These are phyloP conservation scores for Python bivittatus DNA, from an alignment of 2,113 vertebrate genomes.

Conservation along the genomic window DNA sequence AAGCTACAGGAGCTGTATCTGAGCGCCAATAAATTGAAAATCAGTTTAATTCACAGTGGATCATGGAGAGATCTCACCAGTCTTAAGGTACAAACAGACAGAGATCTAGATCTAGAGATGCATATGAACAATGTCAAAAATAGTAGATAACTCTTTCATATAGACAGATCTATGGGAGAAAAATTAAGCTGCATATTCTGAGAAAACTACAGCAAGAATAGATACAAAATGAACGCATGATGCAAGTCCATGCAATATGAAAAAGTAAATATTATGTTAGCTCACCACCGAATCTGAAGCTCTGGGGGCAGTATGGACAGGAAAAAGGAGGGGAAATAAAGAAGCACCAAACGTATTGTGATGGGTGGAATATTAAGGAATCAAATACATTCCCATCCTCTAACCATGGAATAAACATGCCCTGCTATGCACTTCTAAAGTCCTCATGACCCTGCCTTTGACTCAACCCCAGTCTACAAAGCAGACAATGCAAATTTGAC, in stretches of 20 bases:
- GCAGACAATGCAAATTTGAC: no score
- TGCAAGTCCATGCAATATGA: background rate
- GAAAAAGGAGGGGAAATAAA: background rate
- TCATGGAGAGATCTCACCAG: conserved; percentile 87
- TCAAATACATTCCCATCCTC: background rate
- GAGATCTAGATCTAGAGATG: background rate
- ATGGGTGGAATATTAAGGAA: background rate
- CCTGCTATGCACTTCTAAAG: background rate
- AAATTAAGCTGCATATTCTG: background rate
- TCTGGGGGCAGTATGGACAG: background rate
- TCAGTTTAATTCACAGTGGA: conserved; percentile 86
- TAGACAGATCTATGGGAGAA: background rate
- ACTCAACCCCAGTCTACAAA: background rate
- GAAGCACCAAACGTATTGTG: background rate
- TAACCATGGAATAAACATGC: background rate
- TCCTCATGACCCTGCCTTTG: background rate
- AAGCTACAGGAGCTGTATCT: conserved; percentile 88
- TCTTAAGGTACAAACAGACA: conserved; percentile 80
- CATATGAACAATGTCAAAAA: background rate
- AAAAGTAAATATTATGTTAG: background rate
- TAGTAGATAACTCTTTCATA: background rate
- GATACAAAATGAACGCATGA: background rate
- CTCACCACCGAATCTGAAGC: background rate
- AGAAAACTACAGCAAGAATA: background rate
- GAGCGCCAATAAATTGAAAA: conserved; percentile 86